Evolutionary conservation across 2,888 invertebrate genomes (phyloP), one percentile per base, ranked within the genome.

Genomic region (Anagyrus pseudococci): DNA sequence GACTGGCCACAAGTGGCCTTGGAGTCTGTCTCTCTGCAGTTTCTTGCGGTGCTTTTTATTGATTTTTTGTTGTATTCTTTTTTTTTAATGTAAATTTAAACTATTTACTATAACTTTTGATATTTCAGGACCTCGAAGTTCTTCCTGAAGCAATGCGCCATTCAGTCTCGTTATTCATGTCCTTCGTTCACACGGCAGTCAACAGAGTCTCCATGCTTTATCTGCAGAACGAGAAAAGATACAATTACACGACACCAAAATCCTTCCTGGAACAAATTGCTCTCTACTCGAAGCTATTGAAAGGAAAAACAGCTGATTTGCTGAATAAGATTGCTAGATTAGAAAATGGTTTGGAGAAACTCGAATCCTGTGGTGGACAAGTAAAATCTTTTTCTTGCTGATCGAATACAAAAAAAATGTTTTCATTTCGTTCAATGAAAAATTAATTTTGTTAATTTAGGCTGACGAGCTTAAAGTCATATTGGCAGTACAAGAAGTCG

Each of bases 241-340:
- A 94, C 82, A 97, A 97, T 81, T 97, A 97, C 80, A 97, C 97
- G 0, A 98, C 97, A 0, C 97, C 97, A 0, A 98, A 98, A 83
- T 93, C 94, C 0, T 98, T 96, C 82, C 82, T 98, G 49, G 97
- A 97, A 77, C 93, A 95, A 77, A 96, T 97, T 63, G 87, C 90
- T 13, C 83, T 97, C 4, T 97, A 89, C 75, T 83, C 86, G 0
- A 92, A 92, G 75, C 80, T 93, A 6, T 78, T 93, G 23, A 85
- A 80, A 20, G 88, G 87, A 68, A 92, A 91, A 76, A 87, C 87
- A 0, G 80, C 77, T 7, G 88, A 92, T 58, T 85, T 94, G 48
- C 86, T 87, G 69, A 87, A 89, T 69, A 92, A 91, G 82, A 92
- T 96, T 41, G 77, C 82, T 0, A 86, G 96, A 67, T 84, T 98